Percentiles rank a stretch among this genome's conserved stretches.
Evolutionary conservation across 2,888 invertebrate species (phyloP).

Genomic region (Brachyptera putata): DNA sequence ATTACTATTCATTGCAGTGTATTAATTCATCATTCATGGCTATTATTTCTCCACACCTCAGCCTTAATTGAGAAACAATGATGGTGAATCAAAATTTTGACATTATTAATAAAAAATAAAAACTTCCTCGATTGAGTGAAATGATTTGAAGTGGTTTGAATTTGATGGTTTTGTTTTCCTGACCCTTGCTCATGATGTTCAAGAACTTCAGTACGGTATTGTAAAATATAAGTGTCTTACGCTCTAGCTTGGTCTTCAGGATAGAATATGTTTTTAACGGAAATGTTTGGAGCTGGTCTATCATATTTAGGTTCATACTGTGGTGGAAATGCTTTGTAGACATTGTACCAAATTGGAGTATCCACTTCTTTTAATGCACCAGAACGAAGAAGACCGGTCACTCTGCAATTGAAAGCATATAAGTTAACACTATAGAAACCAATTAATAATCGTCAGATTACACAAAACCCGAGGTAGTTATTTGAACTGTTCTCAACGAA

Average conservation of each 20-base stretch:
- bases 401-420: conserved; percentile 49
- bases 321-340: conserved; percentile 90
- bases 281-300: conserved; percentile 57
- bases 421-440: not conserved
- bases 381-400: conserved; percentile 70
- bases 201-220: too few relatives aligned
- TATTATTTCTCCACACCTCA: too few relatives aligned
- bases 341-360: conserved; percentile 88
- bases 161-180: too few relatives aligned
- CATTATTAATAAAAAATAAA: not conserved
- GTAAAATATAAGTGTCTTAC: conserved; percentile 53
- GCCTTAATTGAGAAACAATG: too few relatives aligned
- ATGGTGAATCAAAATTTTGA: too few relatives aligned
- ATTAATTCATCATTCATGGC: too few relatives aligned
- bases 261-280: conserved; percentile 70
- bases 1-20: too few relatives aligned
- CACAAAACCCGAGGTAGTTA: not conserved
- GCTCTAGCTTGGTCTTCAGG: conserved; percentile 78
- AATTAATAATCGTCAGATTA: too few relatives aligned
- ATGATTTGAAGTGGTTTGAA: too few relatives aligned
- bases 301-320: conserved; percentile 74
- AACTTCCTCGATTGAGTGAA: too few relatives aligned
- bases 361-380: conserved; percentile 78
- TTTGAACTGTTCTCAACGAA: too few relatives aligned
- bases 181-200: too few relatives aligned